Evolutionary conservation across 2,888 invertebrate species (phyloP), one percentile per base, ranked within the genome.

Genomic region (Megastigmus dorsalis): DNA sequence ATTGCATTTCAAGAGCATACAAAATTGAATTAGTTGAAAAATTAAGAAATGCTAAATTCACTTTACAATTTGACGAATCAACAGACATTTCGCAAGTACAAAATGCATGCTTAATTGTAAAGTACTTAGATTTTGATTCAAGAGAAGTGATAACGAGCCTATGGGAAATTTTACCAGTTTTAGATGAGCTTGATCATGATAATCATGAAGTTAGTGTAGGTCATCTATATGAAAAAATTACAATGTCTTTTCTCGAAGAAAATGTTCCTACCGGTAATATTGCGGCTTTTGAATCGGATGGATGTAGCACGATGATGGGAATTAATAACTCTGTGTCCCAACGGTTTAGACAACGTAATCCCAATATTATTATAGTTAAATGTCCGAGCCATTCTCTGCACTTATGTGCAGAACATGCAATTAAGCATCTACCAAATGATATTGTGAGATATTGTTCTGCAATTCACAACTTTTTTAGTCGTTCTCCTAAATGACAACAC

Each of bases 271-370:
- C 54, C 15, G 23, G 76, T 10, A 77, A 79, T 59, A 62, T 78
- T n/a, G 57, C 77, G 18, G 65, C 76, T 18, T 77, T 79, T 63
- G 74, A 57, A 9, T 75, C 76, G 15, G 78, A 78, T 45, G 75
- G 77, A 20, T 74, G 77, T 18, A 77, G 50, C 66, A 55, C 69
- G n/a, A 79, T 78, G 77, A 79, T 78, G 77, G 75, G 76, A 9
- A n/a, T 30, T 3, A 55, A 68, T 36, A 78, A 79, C 38, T 80
- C 72, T 1, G 79, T 80, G n/a, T 45, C 71, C 20, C 33, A 48
- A 20, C 45, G 76, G 38, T 68, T 79, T 23, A 38, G 26, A 30
- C 3, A 54, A 41, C 5, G 55, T 18, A 74, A 67, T 73, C 77
- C 77, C 15, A 41, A 50, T 4, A 76, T 78, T 20, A 15, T 10